phyloP scores from a whole-genome alignment of 64 coral and sea anemone genomes.

The Orbicella faveolata region DNA sequence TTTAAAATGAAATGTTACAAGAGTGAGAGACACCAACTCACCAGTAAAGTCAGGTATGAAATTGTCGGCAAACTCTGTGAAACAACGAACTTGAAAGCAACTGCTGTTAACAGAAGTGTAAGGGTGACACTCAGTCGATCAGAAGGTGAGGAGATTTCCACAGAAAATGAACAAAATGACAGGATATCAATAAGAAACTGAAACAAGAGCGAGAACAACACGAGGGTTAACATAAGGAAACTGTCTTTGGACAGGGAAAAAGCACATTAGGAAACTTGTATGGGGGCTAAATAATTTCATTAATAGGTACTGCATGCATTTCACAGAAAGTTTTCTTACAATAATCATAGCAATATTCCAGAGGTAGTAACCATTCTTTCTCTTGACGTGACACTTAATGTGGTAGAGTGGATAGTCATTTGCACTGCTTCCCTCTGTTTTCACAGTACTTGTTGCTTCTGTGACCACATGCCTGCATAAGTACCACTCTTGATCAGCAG shows the following conservation, averaged over 20 bases:
- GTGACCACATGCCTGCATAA: constrained; percentile 75
- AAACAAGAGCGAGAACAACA: background rate
- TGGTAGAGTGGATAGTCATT: constrained; percentile 87
- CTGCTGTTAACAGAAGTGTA: constrained; percentile 75
- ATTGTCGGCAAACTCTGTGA: constrained; percentile 79
- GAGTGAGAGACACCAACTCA: background rate
- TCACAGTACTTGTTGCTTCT: constrained; percentile 27
- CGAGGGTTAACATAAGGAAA: background rate
- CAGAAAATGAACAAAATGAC: constrained; percentile 82
- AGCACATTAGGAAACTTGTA: no score
- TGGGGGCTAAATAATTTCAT: background rate
- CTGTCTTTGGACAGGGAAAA: background rate
- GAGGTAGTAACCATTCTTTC: constrained; percentile 77
- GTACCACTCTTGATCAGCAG: constrained; percentile 69
- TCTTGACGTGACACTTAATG: constrained; percentile 61
- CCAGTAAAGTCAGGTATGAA: constrained; percentile 82
- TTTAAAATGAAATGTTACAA: no score
- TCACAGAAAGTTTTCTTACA: constrained; percentile 21
- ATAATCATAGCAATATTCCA: constrained; percentile 87
- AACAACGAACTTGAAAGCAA: constrained; percentile 93
- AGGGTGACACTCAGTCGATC: constrained; percentile 85
- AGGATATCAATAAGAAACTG: constrained; percentile 78
- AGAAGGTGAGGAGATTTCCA: constrained; percentile 56
- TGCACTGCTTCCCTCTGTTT: constrained; percentile 61
- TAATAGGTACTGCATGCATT: background rate